Evolutionary conservation across 2,797 vertebrate species (phyloP).

Genomic region (Alcedo atthis): DNA sequence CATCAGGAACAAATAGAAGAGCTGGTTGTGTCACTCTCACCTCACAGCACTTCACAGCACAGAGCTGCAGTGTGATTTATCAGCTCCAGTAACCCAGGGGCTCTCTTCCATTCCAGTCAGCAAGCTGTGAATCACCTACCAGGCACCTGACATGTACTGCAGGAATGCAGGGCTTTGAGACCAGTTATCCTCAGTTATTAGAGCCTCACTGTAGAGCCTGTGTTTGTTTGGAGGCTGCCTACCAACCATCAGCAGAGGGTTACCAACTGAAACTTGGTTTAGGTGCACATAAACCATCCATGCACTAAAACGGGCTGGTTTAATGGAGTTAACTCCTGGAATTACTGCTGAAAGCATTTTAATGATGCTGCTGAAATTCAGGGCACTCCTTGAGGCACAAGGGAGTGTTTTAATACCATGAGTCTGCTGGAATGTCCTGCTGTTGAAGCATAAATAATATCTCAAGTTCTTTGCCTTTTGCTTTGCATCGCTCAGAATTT

Average conservation of each 20-base stretch:
- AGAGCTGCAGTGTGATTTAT: conserved; percentile 60
- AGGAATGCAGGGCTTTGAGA: conserved; percentile 53
- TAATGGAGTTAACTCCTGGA: conserved; percentile 58
- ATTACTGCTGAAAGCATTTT: conserved; percentile 44
- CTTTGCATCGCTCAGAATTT: background rate
- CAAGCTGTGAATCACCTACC: conserved; percentile 61
- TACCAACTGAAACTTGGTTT: conserved; percentile 47
- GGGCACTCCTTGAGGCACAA: background rate
- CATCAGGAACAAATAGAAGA: background rate
- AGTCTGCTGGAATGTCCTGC: background rate
- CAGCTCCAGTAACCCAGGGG: conserved; percentile 42
- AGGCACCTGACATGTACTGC: conserved; percentile 42
- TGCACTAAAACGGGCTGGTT: conserved; percentile 14
- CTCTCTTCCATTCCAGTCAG: conserved; percentile 69
- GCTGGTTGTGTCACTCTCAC: conserved; percentile 25
- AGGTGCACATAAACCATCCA: background rate
- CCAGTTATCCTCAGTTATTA: conserved; percentile 59
- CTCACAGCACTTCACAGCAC: conserved; percentile 26
- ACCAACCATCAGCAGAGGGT: conserved; percentile 12
- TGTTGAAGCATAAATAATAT: background rate
- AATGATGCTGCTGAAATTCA: conserved; percentile 52
- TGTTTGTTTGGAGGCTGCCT: conserved; percentile 52
- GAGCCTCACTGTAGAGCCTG: conserved; percentile 15
- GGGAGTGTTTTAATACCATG: background rate
- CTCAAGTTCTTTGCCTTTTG: background rate